Percentiles rank a stretch among this genome's conserved stretches.
Evolutionary conservation across 2,888 invertebrate species (phyloP).

Genomic region (Limnephilus rhombicus): DNA sequence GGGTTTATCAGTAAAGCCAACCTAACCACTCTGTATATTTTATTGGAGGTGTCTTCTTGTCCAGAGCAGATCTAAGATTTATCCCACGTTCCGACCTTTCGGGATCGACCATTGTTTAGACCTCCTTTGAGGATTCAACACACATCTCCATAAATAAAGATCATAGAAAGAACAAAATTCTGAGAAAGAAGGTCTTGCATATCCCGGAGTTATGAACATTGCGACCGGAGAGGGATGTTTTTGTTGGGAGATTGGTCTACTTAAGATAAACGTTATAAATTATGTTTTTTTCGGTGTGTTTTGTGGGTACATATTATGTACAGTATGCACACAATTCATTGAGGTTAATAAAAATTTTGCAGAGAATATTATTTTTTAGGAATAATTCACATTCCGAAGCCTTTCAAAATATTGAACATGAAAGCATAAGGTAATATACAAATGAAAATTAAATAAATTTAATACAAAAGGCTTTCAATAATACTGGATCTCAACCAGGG

Average conservation of each 20-base stretch:
- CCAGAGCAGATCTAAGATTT: slow-evolving; percentile 56
- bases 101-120: slow-evolving; percentile 45
- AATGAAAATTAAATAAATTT: background rate
- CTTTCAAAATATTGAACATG: background rate
- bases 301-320: background rate
- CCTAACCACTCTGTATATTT: slow-evolving; percentile 46
- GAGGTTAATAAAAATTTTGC: background rate
- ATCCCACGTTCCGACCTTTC: slow-evolving; percentile 45
- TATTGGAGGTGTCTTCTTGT: slow-evolving; percentile 42
- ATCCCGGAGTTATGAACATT: background rate
- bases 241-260: background rate
- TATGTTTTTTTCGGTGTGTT: background rate
- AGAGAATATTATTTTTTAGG: background rate
- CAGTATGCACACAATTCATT: too few species aligned
- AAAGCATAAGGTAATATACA: background rate
- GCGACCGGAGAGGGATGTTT: background rate
- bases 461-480: background rate
- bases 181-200: background rate
- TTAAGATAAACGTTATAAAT: background rate
- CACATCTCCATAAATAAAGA: background rate
- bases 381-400: too few species aligned
- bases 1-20: slow-evolving; percentile 57
- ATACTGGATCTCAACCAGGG: too few species aligned
- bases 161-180: background rate
- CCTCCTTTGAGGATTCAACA: slow-evolving; percentile 7